Evolutionary conservation across 2,797 vertebrate species (phyloP).

Genomic region (Anas georgica): DNA sequence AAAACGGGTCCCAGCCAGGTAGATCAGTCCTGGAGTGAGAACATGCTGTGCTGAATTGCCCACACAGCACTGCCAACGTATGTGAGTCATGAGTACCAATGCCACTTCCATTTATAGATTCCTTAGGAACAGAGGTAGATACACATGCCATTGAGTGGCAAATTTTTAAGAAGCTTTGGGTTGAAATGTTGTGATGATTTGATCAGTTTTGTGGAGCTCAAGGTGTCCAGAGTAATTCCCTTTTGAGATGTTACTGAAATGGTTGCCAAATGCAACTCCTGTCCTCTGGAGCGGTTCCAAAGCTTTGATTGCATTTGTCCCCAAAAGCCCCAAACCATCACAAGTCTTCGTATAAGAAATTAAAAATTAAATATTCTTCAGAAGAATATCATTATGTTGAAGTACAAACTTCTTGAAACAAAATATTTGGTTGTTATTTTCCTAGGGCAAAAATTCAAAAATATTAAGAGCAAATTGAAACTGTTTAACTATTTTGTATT

Average conservation of each 20-base stretch:
- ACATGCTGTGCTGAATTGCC: slow-evolving; percentile 50
- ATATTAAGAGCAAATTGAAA: background rate
- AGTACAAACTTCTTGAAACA: background rate
- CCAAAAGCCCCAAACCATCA: background rate
- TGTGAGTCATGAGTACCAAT: slow-evolving; percentile 50
- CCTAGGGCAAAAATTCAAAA: background rate
- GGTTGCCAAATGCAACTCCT: background rate
- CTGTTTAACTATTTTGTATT: background rate
- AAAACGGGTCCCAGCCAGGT: slow-evolving; percentile 32
- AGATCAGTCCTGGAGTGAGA: slow-evolving; percentile 16
- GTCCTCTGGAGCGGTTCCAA: background rate
- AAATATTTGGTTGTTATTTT: background rate
- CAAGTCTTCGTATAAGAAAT: background rate
- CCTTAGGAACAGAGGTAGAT: slow-evolving; percentile 34
- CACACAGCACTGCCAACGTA: slow-evolving; percentile 56
- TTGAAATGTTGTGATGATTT: background rate
- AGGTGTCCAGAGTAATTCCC: background rate
- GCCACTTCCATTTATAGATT: slow-evolving; percentile 59
- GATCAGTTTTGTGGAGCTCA: background rate
- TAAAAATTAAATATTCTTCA: background rate
- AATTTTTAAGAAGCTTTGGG: background rate
- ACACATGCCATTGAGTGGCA: background rate
- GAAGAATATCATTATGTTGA: background rate
- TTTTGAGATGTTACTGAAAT: background rate
- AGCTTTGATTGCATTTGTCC: background rate